These are phyloP conservation scores for Apotomis betuletana DNA, from an alignment of 2,888 invertebrate species.

Conservation along the genomic window DNA sequence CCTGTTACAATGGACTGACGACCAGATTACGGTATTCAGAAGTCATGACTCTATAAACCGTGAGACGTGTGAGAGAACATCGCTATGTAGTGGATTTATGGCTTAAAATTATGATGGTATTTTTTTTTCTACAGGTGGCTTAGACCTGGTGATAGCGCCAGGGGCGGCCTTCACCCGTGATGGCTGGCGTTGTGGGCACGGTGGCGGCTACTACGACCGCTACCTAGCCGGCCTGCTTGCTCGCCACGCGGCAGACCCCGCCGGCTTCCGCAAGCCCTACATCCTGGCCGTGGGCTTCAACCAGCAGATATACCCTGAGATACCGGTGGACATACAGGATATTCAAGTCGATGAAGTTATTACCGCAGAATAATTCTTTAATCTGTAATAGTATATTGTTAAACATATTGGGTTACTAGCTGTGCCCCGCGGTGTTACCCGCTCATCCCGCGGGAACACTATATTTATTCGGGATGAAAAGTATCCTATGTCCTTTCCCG, in stretches of 20 bases:
- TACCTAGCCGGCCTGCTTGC: conserved; percentile 78
- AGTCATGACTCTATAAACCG: too few species aligned
- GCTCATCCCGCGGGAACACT: too few species aligned
- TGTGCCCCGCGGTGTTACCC: too few species aligned
- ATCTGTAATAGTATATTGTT: too few species aligned
- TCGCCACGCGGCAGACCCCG: conserved; percentile 51
- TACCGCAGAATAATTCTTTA: conserved; percentile 51
- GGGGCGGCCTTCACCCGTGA: conserved; percentile 90
- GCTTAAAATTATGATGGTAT: too few species aligned
- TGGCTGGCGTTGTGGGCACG: conserved; percentile 88
- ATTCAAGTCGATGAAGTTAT: conserved; percentile 86
- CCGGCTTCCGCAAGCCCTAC: conserved; percentile 59
- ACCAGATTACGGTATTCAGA: too few species aligned
- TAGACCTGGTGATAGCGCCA: conserved; percentile 92
- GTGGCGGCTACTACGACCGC: conserved; percentile 94
- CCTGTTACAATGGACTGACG: too few species aligned
- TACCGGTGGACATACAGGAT: conserved; percentile 87
- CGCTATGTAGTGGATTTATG: too few species aligned
- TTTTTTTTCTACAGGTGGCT: conserved; percentile 79
- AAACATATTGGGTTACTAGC: too few species aligned
- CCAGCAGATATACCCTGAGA: conserved; percentile 88
- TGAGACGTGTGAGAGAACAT: too few species aligned
- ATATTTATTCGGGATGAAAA: too few species aligned
- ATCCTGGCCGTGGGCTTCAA: conserved; percentile 87
- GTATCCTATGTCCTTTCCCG: too few species aligned